These are phyloP conservation scores for Avahi laniger DNA, from an alignment of 2,797 vertebrate genomes.

Conservation along the genomic window DNA sequence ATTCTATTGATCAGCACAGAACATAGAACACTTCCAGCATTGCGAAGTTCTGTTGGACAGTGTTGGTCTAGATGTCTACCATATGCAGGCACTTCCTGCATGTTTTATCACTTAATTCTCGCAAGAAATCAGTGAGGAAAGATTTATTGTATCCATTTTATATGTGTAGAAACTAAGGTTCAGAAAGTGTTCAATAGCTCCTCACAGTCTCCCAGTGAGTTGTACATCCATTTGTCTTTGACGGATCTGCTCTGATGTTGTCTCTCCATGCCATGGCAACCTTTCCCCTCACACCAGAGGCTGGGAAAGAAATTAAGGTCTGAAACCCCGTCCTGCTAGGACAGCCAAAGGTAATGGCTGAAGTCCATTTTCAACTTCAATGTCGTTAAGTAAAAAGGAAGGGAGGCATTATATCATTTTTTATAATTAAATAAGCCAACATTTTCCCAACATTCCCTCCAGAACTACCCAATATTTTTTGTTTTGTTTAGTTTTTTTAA, in stretches of 20 bases:
- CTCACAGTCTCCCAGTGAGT: background rate
- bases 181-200: background rate
- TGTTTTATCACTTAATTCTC: background rate
- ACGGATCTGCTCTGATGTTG: background rate
- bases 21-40: background rate
- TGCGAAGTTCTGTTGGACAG: background rate
- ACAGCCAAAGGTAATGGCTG: background rate
- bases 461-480: background rate
- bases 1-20: background rate
- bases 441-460: background rate
- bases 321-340: background rate
- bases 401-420: background rate
- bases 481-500: background rate
- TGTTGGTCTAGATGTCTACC: background rate
- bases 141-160: background rate
- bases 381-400: background rate
- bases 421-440: slow-evolving; percentile 31
- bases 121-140: background rate
- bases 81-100: background rate
- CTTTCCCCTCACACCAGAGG: background rate
- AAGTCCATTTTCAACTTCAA: slow-evolving; percentile 25
- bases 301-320: slow-evolving; percentile 36
- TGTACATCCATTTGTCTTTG: background rate
- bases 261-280: background rate
- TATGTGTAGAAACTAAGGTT: background rate